Evolutionary conservation across 2,888 invertebrate species (phyloP), one percentile per base, ranked within the genome.

Genomic region (Rhabditoides inermis): DNA sequence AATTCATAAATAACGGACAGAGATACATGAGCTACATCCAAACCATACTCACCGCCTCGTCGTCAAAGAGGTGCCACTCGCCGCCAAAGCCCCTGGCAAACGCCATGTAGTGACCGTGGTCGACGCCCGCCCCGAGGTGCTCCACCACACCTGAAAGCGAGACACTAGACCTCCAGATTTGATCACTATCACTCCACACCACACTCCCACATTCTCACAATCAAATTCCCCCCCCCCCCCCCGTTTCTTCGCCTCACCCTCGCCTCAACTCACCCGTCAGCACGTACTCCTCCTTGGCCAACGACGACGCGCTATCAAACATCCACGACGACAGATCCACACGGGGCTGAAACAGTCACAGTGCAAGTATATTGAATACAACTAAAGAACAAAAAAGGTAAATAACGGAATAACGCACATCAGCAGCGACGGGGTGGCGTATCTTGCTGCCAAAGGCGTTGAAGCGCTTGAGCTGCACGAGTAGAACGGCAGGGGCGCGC

Each of bases 381-480:
- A n/a, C 2, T n/a, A 18, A 15, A 30, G 32, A 28, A 30, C 20
- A 18, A 3, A 30, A 22, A 52, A 42, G 36, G 15, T 26, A 23
- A 53, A 28, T n/a, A 2, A 46, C n/a, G n/a, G n/a, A 40, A 37
- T 30, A 30, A 48, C 51, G 45, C 36, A 67, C 68, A 20, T 63
- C 61, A 12, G 68, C 30, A 2, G 44, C 36, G 2, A 69, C 63
- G 7, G 58, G 53, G 18, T 58, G 53, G 15, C 58, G 40, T 18
- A 63, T 69, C 50, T 69, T 69, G 22, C 58, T 51, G 3, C 66
- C 61, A 42, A 52, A 67, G 7, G 56, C 47, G 32, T 68, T 68
- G 49, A 69, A 69, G 5, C 69, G 47, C 50, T 72, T 70, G 28
- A 69, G 40, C 25, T 71, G 69, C 15, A 69, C 55, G 28, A 69